Evolutionary conservation across 2,797 vertebrate genomes (phyloP).

Genomic region (Enteromius treurensis): DNA sequence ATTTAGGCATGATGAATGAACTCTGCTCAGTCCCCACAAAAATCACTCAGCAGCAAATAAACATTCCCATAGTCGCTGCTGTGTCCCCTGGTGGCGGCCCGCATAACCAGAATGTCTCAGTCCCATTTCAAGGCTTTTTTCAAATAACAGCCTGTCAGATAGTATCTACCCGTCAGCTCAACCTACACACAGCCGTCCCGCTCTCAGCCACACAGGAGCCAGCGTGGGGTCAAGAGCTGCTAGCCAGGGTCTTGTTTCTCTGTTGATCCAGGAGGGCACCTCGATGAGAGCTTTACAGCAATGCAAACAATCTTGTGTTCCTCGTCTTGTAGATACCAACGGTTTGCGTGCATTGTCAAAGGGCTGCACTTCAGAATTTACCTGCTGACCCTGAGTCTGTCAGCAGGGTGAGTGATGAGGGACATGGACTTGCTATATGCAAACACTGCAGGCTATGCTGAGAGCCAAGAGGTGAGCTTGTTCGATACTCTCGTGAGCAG

Average conservation of each 20-base stretch:
- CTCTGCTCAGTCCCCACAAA: conserved; percentile 42
- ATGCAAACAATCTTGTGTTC: conserved; percentile 60
- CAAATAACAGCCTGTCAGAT: conserved; percentile 58
- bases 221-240: conserved; percentile 61
- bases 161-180: conserved; percentile 58
- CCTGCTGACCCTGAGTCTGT: conserved; percentile 53
- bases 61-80: conserved; percentile 56
- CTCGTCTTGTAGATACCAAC: conserved; percentile 55
- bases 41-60: conserved; percentile 60
- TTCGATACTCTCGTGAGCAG: conserved; percentile 38
- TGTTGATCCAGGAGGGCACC: conserved; percentile 57
- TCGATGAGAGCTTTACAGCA: conserved; percentile 52
- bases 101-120: conserved; percentile 57
- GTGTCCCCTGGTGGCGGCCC: conserved; percentile 52
- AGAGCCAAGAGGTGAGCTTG: conserved; percentile 43
- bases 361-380: conserved; percentile 35
- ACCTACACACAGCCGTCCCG: conserved; percentile 46
- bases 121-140: conserved; percentile 55
- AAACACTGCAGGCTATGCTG: conserved; percentile 55
- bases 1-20: conserved; percentile 52
- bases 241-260: conserved; percentile 56
- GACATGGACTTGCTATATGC: conserved; percentile 52
- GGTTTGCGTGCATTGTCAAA: conserved; percentile 48
- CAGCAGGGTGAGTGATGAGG: conserved; percentile 48
- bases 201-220: conserved; percentile 61